These are phyloP conservation scores for Amaurobius ferox DNA, from an alignment of 2,888 invertebrate species.

Conservation along the genomic window DNA sequence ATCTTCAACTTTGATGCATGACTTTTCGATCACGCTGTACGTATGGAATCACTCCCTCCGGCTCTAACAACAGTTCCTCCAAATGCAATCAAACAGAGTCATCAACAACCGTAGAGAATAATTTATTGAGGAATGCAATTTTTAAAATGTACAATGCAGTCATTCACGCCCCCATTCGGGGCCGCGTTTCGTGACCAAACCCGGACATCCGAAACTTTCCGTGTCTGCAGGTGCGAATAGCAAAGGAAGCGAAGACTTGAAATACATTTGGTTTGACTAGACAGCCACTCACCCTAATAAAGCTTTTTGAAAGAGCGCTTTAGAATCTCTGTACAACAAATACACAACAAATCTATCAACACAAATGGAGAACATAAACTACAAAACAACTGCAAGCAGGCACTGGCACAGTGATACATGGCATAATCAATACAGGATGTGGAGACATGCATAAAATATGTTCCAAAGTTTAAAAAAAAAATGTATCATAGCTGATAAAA, in stretches of 20 bases:
- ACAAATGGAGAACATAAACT: slow-evolving; percentile 26
- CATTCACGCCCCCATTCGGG: not conserved
- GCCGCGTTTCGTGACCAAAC: not conserved
- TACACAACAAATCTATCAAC: slow-evolving; percentile 34
- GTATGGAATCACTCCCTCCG: too few relatives aligned
- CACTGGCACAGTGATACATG: too few relatives aligned
- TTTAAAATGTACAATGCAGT: slow-evolving; percentile 33
- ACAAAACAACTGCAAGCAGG: too few relatives aligned
- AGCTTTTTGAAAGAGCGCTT: slow-evolving; percentile 38
- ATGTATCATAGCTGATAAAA: too few relatives aligned
- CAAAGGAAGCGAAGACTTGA: not conserved
- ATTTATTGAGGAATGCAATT: slow-evolving; percentile 49
- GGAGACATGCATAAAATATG: too few relatives aligned
- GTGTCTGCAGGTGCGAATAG: not conserved
- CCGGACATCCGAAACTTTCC: not conserved
- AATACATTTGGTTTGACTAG: slow-evolving; percentile 29
- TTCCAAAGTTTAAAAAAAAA: too few relatives aligned
- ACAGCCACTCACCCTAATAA: slow-evolving; percentile 62
- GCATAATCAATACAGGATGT: too few relatives aligned
- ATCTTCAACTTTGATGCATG: too few relatives aligned
- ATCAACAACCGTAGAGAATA: not conserved
- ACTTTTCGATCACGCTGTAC: too few relatives aligned
- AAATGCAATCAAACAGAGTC: too few relatives aligned
- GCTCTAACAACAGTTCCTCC: too few relatives aligned
- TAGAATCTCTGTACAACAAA: slow-evolving; percentile 19